These are phyloP conservation scores for Anadara kagoshimensis DNA, from an alignment of 1,140 invertebrate species.

Conservation along the genomic window DNA sequence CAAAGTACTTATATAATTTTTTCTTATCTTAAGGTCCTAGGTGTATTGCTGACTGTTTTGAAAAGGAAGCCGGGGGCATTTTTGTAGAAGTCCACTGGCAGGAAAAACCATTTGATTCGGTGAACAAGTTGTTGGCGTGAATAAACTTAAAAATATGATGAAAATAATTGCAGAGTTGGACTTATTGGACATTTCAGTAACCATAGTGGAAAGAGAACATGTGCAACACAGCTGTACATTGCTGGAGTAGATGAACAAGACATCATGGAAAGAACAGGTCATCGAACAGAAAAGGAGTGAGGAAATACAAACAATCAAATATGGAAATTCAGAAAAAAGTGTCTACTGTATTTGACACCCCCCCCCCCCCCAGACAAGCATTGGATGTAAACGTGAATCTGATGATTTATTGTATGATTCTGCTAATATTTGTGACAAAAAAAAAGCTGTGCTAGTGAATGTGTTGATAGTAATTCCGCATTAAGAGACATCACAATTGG, in stretches of 20 bases:
- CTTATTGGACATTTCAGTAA: slow-evolving; percentile 21
- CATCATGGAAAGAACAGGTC: slow-evolving; percentile 25
- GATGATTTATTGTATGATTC: too few species aligned
- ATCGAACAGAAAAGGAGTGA: slow-evolving; percentile 23
- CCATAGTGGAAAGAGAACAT: slow-evolving; percentile 26
- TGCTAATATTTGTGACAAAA: too few species aligned
- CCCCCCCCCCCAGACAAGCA: too few species aligned
- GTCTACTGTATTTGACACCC: not conserved
- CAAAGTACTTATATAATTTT: too few species aligned
- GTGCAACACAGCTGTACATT: slow-evolving; percentile 21
- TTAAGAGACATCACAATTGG: too few species aligned
- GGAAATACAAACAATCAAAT: slow-evolving; percentile 11
- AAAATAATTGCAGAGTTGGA: slow-evolving; percentile 19
- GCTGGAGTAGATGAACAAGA: slow-evolving; percentile 27
- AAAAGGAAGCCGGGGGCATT: not conserved
- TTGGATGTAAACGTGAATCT: too few species aligned
- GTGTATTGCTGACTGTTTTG: too few species aligned
- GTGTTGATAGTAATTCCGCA: too few species aligned
- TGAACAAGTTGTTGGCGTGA: slow-evolving; percentile 16
- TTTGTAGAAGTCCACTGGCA: slow-evolving; percentile 14
- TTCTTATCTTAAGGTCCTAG: too few species aligned
- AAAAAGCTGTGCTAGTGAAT: too few species aligned
- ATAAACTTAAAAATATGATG: slow-evolving; percentile 25
- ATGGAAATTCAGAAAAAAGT: slow-evolving; percentile 10
- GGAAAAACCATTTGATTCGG: slow-evolving; percentile 8